A percentile compares a stretch with the other conserved stretches of the same genome.
phyloP scores from a whole-genome alignment of 2,888 invertebrate genomes.

The Aphodius sticticus region DNA sequence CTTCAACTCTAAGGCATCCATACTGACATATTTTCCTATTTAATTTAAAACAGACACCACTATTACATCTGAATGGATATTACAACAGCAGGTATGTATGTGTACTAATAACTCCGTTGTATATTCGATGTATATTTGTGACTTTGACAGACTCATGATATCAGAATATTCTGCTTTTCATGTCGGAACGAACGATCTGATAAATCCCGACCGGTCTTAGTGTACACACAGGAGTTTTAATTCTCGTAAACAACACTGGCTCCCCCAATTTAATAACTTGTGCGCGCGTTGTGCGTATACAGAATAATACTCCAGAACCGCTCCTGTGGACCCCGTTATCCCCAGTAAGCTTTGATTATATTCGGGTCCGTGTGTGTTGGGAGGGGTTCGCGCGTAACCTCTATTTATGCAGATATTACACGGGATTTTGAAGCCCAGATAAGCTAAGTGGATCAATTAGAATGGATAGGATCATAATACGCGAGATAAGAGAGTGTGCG shows the following conservation, averaged over 20 bases:
- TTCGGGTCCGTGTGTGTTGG: conserved; percentile 37
- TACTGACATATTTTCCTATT: too few species aligned
- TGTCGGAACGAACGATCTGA: not conserved
- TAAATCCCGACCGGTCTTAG: not conserved
- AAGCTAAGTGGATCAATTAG: conserved; percentile 49
- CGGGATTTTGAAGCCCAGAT: conserved; percentile 47
- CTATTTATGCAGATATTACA: conserved; percentile 45
- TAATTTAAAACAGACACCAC: too few species aligned
- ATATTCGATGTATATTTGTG: too few species aligned
- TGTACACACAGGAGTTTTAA: conserved; percentile 4
- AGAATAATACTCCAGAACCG: conserved; percentile 20
- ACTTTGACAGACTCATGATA: not conserved
- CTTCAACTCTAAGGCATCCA: too few species aligned
- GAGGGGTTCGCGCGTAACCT: conserved; percentile 36
- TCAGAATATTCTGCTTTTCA: not conserved
- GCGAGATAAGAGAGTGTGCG: conserved; percentile 15
- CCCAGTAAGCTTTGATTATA: conserved; percentile 29
- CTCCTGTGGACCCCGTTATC: conserved; percentile 26
- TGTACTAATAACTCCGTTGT: too few species aligned
- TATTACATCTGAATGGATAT: too few species aligned
- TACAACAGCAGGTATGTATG: too few species aligned
- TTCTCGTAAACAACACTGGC: not conserved
- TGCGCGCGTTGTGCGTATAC: conserved; percentile 4
- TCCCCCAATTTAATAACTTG: conserved; percentile 4
- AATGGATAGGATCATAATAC: conserved; percentile 42